A percentile compares a stretch with the other conserved stretches of the same genome.
These are phyloP conservation scores for Acinonyx jubatus DNA, from an alignment of 2,113 vertebrate genomes.

Conservation along the genomic window DNA sequence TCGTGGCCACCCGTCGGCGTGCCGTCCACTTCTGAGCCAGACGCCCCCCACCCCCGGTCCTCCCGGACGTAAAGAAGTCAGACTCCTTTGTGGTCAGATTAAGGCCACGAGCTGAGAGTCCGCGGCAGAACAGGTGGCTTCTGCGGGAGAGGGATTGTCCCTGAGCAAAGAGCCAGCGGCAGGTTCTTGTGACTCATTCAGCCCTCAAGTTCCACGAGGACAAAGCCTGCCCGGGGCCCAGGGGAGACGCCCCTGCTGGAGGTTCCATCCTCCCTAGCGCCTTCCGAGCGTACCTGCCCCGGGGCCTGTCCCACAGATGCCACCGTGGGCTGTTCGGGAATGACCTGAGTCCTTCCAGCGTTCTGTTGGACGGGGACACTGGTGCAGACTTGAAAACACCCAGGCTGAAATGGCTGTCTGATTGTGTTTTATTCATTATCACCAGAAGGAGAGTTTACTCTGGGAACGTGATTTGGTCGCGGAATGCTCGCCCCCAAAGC, in stretches of 20 bases:
- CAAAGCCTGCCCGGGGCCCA: neutral
- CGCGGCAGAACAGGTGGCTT: neutral
- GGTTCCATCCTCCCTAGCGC: fast-evolving
- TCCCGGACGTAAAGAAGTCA: neutral
- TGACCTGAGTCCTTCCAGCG: neutral
- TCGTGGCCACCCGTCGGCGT: neutral
- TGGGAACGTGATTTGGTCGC: neutral
- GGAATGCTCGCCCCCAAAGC: neutral
- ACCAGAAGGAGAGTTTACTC: neutral
- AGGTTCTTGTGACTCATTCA: neutral
- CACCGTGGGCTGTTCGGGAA: fast-evolving
- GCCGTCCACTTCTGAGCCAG: constrained; percentile 12
- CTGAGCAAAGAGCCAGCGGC: neutral
- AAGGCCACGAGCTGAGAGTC: neutral
- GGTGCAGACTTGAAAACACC: neutral
- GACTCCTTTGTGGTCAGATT: neutral
- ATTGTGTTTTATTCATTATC: neutral
- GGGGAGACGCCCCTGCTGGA: too few species aligned
- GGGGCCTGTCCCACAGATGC: neutral
- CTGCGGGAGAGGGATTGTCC: neutral
- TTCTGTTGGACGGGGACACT: neutral
- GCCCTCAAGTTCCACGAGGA: neutral
- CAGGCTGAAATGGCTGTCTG: neutral
- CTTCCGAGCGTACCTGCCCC: fast-evolving
- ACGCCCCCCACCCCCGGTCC: neutral